These are phyloP conservation scores for Clitarchus hookeri DNA, from an alignment of 2,888 invertebrate genomes.

Conservation along the genomic window DNA sequence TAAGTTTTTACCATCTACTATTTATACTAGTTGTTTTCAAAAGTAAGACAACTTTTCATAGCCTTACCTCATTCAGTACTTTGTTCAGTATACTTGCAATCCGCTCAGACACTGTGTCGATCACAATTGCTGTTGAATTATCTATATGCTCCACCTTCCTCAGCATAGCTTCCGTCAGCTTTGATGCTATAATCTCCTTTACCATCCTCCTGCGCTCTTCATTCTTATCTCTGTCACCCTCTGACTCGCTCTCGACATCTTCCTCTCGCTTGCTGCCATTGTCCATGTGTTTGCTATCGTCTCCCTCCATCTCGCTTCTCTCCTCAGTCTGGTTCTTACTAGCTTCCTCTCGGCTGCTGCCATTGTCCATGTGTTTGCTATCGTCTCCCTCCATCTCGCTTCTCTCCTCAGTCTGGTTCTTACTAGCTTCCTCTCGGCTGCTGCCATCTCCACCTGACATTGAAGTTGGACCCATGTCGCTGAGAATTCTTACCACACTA, in stretches of 20 bases:
- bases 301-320: background rate
- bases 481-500: background rate
- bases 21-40: no score
- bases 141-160: background rate
- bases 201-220: background rate
- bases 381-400: no score
- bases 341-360: background rate
- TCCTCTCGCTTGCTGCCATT: no score
- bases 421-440: background rate
- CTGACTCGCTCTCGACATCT: background rate
- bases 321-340: background rate
- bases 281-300: no score
- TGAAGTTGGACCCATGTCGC: background rate
- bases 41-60: background rate
- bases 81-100: background rate
- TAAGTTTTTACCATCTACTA: no score
- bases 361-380: background rate
- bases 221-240: background rate
- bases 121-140: background rate
- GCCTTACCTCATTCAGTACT: background rate
- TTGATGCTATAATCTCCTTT: background rate
- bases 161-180: background rate
- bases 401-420: background rate
- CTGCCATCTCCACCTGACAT: background rate
- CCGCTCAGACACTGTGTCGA: background rate